A percentile compares a stretch with the other conserved stretches of the same genome.
Conservation (phyloP, 2,888 invertebrate genomes). For the Cryptophagus acutangulus region DNA sequence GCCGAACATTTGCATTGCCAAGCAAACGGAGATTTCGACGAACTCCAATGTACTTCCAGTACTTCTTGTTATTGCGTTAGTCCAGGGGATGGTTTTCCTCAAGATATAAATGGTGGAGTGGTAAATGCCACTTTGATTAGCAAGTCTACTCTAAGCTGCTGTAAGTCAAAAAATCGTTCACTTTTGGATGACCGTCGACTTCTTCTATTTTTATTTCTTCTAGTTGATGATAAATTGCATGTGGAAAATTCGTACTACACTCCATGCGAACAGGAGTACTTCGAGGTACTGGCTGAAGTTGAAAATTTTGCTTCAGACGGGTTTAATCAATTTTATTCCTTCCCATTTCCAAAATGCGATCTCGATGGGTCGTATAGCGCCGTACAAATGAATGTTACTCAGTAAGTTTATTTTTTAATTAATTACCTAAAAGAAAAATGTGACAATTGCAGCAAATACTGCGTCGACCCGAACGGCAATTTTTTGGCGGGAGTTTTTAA, state of each 20-base stretch:
- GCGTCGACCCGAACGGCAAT: conserved; percentile 55
- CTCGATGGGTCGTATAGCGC: conserved; percentile 51
- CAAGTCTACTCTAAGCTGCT: conserved; percentile 41
- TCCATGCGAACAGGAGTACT: conserved; percentile 45
- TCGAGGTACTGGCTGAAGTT: conserved; percentile 37
- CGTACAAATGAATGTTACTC: conserved; percentile 43
- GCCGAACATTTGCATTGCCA: conserved; percentile 54
- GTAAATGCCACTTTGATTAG: conserved; percentile 40
- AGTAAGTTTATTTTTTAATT: conserved; percentile 30
- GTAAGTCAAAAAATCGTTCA: conserved; percentile 31
- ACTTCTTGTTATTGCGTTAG: conserved; percentile 62
- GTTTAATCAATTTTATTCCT: conserved; percentile 37
- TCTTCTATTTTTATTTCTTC: conserved; percentile 14
- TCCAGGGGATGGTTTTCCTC: conserved; percentile 50
- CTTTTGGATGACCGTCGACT: not conserved
- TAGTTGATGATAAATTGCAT: conserved; percentile 45
- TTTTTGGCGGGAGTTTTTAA: conserved; percentile 50
- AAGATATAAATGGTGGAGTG: conserved; percentile 30
- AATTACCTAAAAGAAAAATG: conserved; percentile 16
- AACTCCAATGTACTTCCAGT: conserved; percentile 59
- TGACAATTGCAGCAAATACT: conserved; percentile 50
- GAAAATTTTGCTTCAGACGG: conserved; percentile 35
- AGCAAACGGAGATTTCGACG: conserved; percentile 62
- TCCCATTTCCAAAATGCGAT: conserved; percentile 48
- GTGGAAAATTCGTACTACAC: conserved; percentile 42